phyloP scores from a whole-genome alignment of 2,797 vertebrate species.

The Centropyge bicolor region DNA sequence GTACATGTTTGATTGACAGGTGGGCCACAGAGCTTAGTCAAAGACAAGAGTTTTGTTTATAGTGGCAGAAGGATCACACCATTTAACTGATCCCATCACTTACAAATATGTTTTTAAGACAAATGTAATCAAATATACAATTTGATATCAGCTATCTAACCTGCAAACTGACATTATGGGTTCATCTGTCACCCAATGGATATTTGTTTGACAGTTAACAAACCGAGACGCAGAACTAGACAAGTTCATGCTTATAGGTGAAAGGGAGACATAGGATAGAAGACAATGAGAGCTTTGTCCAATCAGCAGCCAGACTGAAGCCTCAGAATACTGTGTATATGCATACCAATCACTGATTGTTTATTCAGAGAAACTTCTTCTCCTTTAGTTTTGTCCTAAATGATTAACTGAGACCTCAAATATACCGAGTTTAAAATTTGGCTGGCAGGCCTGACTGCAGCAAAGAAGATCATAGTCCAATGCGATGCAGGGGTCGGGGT shows the following conservation, averaged over 20 bases:
- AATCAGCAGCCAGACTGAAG: neutral
- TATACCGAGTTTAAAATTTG: neutral
- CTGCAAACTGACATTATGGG: too few relatives aligned
- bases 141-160: neutral
- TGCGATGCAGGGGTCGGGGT: too few relatives aligned
- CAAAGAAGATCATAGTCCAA: too few relatives aligned
- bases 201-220: neutral
- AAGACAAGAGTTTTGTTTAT: neutral
- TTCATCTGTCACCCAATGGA: neutral
- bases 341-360: neutral
- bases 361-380: neutral
- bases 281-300: neutral
- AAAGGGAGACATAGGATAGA: neutral
- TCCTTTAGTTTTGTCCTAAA: neutral
- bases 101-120: neutral
- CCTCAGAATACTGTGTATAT: neutral
- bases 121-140: too few relatives aligned
- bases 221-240: neutral
- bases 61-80: neutral
- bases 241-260: neutral
- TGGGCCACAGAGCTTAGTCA: neutral
- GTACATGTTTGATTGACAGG: neutral
- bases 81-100: neutral
- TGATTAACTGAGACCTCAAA: neutral
- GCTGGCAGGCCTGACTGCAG: too few relatives aligned